Evolutionary conservation across 2,797 vertebrate genomes (phyloP), one percentile per base, ranked within the genome.

Genomic region (Falco concolor): DNA sequence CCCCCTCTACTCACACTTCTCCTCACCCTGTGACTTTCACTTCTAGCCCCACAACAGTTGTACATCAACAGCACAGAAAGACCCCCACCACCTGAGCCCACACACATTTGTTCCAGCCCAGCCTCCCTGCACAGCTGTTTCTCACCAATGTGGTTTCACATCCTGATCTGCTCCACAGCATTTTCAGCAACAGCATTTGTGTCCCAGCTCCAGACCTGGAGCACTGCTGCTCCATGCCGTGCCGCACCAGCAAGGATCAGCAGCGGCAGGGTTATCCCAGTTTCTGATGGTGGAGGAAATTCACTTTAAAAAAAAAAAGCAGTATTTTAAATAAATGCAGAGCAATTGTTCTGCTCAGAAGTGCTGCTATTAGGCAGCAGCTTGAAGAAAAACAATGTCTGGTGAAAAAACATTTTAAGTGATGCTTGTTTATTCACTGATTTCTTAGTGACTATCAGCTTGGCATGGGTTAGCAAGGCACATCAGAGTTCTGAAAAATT

Each of bases 401-500:
- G 45, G 44, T 47, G 13, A 30, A 87, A 94, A 80, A 68, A 23
- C 28, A 68, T 91, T 81, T 90, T 52, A 94, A 95, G 87, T 77
- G 52, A 49, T 65, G n/a, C 67, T 91, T 91, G 82, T 91, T 95
- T 93, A 60, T 79, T 93, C 69, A 67, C 75, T 8, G 61, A 61
- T 92, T 96, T 84, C 74, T 92, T 64, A 38, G 75, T 68, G 67
- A 83, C 86, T 84, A 86, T 87, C 69, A 80, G 60, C 64, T 44
- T 53, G 53, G 63, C 38, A 36, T 9, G 44, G 45, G 56, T 34
- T 67, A 89, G 83, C 61, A 87, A 73, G 68, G 74, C 18, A 0
- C 6, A 75, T 44, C 47, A 63, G 28, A 81, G 65, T 49, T 32
- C 81, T 74, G 59, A 96, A 94, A 93, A 95, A 87, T 57, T 6